These are phyloP conservation scores for Burhinus oedicnemus DNA, from an alignment of 2,113 vertebrate species.

Conservation along the genomic window DNA sequence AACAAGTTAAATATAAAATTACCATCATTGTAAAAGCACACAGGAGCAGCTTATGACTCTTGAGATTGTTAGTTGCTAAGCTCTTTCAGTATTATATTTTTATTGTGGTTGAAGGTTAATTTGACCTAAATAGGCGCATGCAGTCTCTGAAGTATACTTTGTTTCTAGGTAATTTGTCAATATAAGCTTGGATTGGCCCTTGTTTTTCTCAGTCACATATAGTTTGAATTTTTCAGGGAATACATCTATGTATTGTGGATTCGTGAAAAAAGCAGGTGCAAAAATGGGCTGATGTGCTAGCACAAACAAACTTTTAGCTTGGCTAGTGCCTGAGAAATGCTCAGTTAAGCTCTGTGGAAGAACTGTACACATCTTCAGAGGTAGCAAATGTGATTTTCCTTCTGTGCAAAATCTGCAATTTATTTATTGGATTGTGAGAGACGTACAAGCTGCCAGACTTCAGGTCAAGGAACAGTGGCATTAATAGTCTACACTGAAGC, in stretches of 20 bases:
- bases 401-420: background rate
- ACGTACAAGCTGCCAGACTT: background rate
- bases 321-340: background rate
- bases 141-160: background rate
- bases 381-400: background rate
- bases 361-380: background rate
- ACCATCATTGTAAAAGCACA: background rate
- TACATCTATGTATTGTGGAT: background rate
- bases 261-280: background rate
- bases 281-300: background rate
- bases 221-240: background rate
- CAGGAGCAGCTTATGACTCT: background rate
- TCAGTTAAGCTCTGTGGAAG: background rate
- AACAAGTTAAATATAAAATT: background rate
- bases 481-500: background rate
- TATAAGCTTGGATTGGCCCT: background rate
- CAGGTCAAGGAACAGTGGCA: background rate
- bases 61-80: background rate
- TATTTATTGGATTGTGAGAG: background rate
- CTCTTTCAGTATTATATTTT: background rate
- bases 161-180: conserved; percentile 13
- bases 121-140: background rate
- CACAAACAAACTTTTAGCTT: background rate
- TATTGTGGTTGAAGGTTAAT: conserved; percentile 47
- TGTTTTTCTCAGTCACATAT: background rate